Evolutionary conservation across 1,140 invertebrate species (phyloP).

Genomic region (Drosophila setifemur): DNA sequence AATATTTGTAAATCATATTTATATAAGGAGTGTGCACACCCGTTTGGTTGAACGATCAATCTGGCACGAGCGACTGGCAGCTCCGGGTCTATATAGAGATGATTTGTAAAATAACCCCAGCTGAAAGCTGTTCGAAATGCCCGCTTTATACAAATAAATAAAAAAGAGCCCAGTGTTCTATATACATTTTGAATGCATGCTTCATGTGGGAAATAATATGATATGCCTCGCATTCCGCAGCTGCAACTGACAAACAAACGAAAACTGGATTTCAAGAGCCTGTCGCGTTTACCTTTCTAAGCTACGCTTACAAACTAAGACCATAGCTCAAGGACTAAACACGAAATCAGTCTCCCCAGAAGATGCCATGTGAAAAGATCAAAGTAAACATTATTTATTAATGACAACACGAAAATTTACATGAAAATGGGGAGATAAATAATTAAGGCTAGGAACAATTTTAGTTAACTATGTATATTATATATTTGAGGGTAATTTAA

Average conservation of each 20-base stretch:
- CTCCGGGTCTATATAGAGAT: not conserved
- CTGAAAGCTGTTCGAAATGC: constrained; percentile 28
- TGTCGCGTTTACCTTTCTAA: constrained; percentile 12
- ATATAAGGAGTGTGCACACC: no score
- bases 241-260: constrained; percentile 2
- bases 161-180: constrained; percentile 13
- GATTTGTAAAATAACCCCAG: constrained; percentile 18
- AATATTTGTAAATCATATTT: no score
- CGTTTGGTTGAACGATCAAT: no score
- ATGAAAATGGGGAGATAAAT: no score
- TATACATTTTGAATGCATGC: constrained; percentile 8
- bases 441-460: no score
- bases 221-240: constrained; percentile 6
- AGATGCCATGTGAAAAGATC: constrained; percentile 37
- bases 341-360: not conserved
- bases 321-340: constrained; percentile 18
- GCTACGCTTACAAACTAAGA: constrained; percentile 5
- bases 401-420: not conserved
- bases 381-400: constrained; percentile 16
- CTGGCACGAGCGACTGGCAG: not conserved
- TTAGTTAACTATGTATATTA: no score
- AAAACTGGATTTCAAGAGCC: constrained; percentile 31
- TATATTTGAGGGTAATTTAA: no score
- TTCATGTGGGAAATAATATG: constrained; percentile 8
- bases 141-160: not conserved